These are phyloP conservation scores for Oceanodroma leucorhoa DNA, from an alignment of 2,797 vertebrate species.

Conservation along the genomic window DNA sequence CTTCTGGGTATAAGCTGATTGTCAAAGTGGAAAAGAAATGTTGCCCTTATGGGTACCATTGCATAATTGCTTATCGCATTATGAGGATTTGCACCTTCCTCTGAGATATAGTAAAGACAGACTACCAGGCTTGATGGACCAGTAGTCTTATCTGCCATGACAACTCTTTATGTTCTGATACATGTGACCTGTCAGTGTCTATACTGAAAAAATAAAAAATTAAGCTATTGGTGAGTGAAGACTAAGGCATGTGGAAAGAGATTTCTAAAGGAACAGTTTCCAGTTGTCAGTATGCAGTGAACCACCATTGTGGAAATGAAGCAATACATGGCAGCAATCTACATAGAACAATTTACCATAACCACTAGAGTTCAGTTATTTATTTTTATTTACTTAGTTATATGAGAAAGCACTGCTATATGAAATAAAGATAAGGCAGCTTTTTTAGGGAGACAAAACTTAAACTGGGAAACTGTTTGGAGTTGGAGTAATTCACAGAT, in stretches of 20 bases:
- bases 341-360: background rate
- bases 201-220: background rate
- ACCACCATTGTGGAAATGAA: background rate
- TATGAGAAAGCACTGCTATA: background rate
- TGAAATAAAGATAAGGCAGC: background rate
- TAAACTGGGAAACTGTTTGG: background rate
- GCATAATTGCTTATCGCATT: background rate
- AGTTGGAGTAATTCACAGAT: background rate
- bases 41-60: background rate
- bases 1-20: background rate
- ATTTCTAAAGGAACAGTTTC: conserved; percentile 23
- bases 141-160: background rate
- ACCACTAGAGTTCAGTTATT: background rate
- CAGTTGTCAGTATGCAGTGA: background rate
- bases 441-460: background rate
- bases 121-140: background rate
- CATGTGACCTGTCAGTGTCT: conserved; percentile 20
- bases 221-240: background rate
- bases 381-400: background rate
- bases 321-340: background rate
- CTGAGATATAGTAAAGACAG: background rate
- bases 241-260: background rate
- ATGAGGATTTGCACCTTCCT: conserved; percentile 16
- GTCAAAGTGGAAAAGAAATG: background rate
- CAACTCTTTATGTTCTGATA: conserved; percentile 23